phyloP scores from a whole-genome alignment of 1,140 invertebrate species.

The Neotoxoptera formosana region DNA sequence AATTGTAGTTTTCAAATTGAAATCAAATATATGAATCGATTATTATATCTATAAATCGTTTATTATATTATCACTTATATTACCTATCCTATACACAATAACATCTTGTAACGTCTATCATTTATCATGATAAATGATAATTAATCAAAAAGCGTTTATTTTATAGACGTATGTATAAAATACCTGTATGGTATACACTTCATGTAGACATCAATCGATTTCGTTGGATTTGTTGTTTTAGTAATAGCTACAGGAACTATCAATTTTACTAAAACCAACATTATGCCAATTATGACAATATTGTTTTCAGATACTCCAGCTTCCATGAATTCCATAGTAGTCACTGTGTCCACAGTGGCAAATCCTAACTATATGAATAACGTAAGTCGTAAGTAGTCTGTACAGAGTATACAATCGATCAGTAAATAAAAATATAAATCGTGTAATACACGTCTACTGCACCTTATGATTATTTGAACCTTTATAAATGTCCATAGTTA shows the following conservation, averaged over 20 bases:
- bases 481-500: not conserved
- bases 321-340: not conserved
- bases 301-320: constrained; percentile 4
- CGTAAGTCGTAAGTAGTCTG: not conserved
- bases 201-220: not conserved
- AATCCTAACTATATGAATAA: constrained; percentile 1
- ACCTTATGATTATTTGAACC: no score
- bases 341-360: not conserved
- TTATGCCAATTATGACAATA: not conserved
- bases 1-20: not conserved
- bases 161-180: not conserved
- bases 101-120: not conserved
- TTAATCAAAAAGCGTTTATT: not conserved
- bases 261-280: not conserved
- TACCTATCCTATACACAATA: not conserved
- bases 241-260: not conserved
- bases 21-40: not conserved
- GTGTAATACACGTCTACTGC: not conserved
- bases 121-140: not conserved
- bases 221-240: not conserved
- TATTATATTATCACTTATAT: not conserved
- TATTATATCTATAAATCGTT: no score
- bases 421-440: not conserved
- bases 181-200: not conserved
- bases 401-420: not conserved